Base-by-base conservation (phyloP, 2,888 invertebrate species). In the Macaria liturata region DNA sequence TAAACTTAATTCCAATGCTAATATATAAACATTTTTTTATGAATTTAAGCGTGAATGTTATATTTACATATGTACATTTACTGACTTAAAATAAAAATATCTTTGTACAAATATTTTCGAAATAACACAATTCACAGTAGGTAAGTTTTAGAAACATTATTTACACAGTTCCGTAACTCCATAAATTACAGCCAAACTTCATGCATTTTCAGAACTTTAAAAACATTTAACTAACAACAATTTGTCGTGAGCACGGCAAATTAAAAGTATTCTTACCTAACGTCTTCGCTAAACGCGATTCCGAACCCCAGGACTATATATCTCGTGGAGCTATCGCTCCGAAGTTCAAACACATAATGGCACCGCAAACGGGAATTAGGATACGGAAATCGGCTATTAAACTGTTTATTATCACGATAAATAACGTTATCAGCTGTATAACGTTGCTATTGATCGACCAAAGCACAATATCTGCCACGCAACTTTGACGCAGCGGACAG, bases 351-450 rank as follows among this genome's bases (percentile, higher is more conserved):
- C 60, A 52, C 52, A 63, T 67, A 69, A 70, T 69, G 64, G 60
- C 55, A 62, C 39, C 51, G 45, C 66, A 68, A 57, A 63, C 45
- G 52, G 49, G 55, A 34, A 63, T 64, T 63, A 66, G 64, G 48
- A 57, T 66, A 59, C 66, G 72, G 71, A 72, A 74, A 68, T 64
- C 49, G 55, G 59, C 69, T 69, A 71, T 72, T 67, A 64, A 68
- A 74, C 61, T 64, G 73, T 68, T 73, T 76, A 74, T 72, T 72
- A 75, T 75, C 75, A 72, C 72, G 74, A 75, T 78, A 72, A 70
- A 66, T 61, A 49, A 65, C 54, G 69, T 66, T 77, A 78, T 74
- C 74, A 71, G 66, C 54, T 39, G 9, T 59, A 60, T 63, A 69
- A 66, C 59, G 55, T 69, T 71, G 69, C 55, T 61, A 73, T 80